Percentiles rank a stretch among this genome's conserved stretches.
Evolutionary conservation across 1,140 invertebrate genomes (phyloP).

Genomic region (Metopolophium dirhodum): DNA sequence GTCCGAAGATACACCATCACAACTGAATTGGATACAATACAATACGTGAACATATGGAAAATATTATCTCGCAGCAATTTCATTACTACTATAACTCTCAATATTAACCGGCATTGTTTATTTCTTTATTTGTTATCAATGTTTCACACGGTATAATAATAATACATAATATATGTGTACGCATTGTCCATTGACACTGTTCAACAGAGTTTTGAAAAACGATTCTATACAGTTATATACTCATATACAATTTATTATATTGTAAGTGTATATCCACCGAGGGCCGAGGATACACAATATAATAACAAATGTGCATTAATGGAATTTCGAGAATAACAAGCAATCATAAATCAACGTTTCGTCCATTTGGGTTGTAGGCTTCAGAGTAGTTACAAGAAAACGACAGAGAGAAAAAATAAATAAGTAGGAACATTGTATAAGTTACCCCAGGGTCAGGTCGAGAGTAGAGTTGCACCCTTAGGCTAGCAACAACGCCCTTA

Average conservation of each 20-base stretch:
- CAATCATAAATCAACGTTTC: conserved; percentile 55
- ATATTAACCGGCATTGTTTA: neutral
- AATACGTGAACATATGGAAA: neutral
- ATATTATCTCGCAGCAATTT: neutral
- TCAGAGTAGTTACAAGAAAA: neutral
- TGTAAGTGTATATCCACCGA: neutral
- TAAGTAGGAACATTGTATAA: neutral
- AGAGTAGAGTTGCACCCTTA: conserved; percentile 17
- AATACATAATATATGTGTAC: neutral
- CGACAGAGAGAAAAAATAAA: conserved; percentile 24
- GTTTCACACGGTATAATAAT: conserved; percentile 23
- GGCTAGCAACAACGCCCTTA: conserved; percentile 32
- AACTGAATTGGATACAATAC: neutral
- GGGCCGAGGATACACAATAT: neutral
- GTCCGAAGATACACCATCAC: neutral
- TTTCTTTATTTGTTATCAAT: neutral
- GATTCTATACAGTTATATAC: neutral
- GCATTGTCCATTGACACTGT: conserved; percentile 13
- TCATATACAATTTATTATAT: neutral
- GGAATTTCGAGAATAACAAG: conserved; percentile 39
- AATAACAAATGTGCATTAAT: conserved; percentile 43
- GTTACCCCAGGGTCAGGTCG: conserved; percentile 37
- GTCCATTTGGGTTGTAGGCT: conserved; percentile 19
- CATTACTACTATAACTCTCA: neutral
- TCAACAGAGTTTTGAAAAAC: neutral